A percentile compares a stretch with the other conserved stretches of the same genome.
Evolutionary conservation across 2,797 vertebrate genomes (phyloP).

Genomic region (Urophycis tenuis): DNA sequence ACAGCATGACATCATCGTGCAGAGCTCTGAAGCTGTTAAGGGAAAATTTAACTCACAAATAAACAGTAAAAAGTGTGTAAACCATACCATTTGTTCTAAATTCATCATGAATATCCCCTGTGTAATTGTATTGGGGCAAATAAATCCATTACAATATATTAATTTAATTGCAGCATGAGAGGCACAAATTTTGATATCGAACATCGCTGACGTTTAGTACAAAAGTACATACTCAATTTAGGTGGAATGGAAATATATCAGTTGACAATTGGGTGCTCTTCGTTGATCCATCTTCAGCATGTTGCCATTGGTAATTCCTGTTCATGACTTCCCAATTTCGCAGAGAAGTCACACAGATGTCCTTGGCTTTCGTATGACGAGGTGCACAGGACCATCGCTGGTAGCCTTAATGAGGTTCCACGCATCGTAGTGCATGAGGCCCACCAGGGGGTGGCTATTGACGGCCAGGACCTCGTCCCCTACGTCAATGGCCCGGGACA

Average conservation of each 20-base stretch:
- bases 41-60: not conserved
- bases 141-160: not conserved
- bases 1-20: not conserved
- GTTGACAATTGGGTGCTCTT: not conserved
- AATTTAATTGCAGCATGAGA: not conserved
- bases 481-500: slow-evolving; percentile 76
- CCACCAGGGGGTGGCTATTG: slow-evolving; percentile 78
- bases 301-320: not conserved
- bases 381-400: slow-evolving; percentile 78
- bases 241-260: not conserved
- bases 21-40: not conserved
- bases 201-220: not conserved
- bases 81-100: not conserved
- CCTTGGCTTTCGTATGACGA: slow-evolving; percentile 79
- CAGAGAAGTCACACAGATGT: slow-evolving; percentile 61
- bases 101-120: not conserved
- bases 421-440: slow-evolving; percentile 86
- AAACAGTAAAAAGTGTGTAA: not conserved
- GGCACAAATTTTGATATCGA: not conserved
- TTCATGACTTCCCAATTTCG: not conserved
- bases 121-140: not conserved
- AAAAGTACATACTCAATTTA: not conserved
- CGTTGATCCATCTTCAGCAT: not conserved
- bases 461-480: slow-evolving; percentile 88
- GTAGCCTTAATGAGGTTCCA: slow-evolving; percentile 88